Evolutionary conservation across 2,113 vertebrate genomes (phyloP), one percentile per base, ranked within the genome.

Genomic region (Nesogale talazaci): DNA sequence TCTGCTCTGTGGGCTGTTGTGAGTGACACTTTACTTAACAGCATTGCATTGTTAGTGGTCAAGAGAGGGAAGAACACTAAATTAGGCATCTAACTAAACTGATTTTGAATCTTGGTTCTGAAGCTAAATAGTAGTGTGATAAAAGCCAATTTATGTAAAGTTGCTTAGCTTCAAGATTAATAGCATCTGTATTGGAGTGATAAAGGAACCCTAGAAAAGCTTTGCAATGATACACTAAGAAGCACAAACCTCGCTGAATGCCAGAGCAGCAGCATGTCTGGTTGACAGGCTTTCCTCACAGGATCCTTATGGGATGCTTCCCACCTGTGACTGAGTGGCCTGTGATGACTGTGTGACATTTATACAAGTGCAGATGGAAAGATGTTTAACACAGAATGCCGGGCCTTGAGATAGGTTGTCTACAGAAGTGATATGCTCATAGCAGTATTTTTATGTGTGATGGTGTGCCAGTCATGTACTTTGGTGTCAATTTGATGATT

Each of bases 331-430:
- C 69, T 34, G 29, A 85, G 85, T 36, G 67, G 40, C 84, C 69
- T 70, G 20, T 56, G 5, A 8, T 31, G 65, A 77, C 52, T 23
- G 25, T 57, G 42, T 93, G 91, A 93, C 94, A 94, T 90, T 93
- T 95, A 52, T 42, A 67, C 79, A 83, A 94, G 76, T 65, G 42
- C 25, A 29, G 4, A 63, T 1, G 1, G 57, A 65, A 83, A 36
- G 22, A 42, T 56, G 52, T 19, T 10, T 1, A 0, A 16, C 15
- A 8, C 61, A 40, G 67, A 38, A 31, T 52, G 17, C 38, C 15
- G 20, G 84, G 25, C 72, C 70, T 80, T 0, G 0, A 91, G 84
- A 56, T 65, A 52, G 34, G 52, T 38, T 15, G 4, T 79, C 67
- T 56, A 20, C 36, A 22, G 82, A 72, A 63, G 36, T 17, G 9